phyloP scores from a whole-genome alignment of 2,113 vertebrate genomes.

The Speoplatyrhinus poulsoni region DNA sequence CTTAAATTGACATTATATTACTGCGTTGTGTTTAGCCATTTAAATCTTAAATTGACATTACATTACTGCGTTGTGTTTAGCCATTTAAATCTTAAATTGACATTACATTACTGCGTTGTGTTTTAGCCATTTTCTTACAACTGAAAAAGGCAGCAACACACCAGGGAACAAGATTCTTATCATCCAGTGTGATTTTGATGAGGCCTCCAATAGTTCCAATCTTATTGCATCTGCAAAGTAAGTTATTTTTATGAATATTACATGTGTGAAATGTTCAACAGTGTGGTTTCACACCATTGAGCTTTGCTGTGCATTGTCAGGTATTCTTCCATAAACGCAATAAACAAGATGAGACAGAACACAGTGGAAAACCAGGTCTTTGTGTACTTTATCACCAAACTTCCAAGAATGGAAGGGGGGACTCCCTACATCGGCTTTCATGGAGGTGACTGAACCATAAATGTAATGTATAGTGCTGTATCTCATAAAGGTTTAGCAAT shows the following conservation, averaged over 20 bases:
- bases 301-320: conserved; percentile 58
- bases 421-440: conserved; percentile 88
- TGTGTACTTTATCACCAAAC: conserved; percentile 90
- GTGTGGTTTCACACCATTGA: neutral
- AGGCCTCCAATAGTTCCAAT: conserved; percentile 80
- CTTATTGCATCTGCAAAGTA: conserved; percentile 93
- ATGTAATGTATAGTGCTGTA: neutral
- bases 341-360: conserved; percentile 80
- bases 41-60: neutral
- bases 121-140: conserved; percentile 77
- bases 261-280: neutral
- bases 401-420: conserved; percentile 86
- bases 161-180: conserved; percentile 82
- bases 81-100: neutral
- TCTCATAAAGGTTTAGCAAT: neutral
- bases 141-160: conserved; percentile 5
- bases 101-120: neutral
- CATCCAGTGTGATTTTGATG: conserved; percentile 90
- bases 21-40: neutral
- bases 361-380: conserved; percentile 64
- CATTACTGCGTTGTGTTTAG: neutral
- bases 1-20: no score
- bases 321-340: conserved; percentile 89
- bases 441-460: conserved; percentile 76
- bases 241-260: conserved; percentile 34